Percentiles rank a stretch among this genome's conserved stretches.
Conservation (phyloP, 2,797 vertebrate species). For the Typhlichthys eigenmanni region DNA sequence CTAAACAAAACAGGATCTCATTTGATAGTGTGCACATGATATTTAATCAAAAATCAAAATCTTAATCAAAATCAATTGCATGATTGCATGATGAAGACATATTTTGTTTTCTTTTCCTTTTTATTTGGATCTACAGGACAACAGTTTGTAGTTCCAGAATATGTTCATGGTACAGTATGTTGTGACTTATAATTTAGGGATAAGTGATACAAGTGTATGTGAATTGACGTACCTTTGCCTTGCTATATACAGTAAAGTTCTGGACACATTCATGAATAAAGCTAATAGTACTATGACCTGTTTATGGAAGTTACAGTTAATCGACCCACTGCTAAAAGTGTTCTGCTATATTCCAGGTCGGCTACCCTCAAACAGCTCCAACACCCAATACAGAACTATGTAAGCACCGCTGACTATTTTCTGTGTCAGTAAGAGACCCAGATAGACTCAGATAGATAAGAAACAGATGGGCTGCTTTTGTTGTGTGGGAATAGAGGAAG, state of each 20-base stretch:
- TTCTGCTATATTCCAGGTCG: constrained; percentile 31
- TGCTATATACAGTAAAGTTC: constrained; percentile 3
- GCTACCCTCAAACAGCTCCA: constrained; percentile 27
- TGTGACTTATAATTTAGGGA: no score
- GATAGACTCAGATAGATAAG: constrained; percentile 54
- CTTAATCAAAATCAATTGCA: no score
- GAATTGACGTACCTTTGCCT: constrained; percentile 28
- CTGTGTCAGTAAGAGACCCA: constrained; percentile 52
- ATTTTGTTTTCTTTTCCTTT: constrained; percentile 5
- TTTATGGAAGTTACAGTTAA: constrained; percentile 35
- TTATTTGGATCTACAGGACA: background rate
- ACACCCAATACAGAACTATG: constrained; percentile 41
- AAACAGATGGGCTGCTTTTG: constrained; percentile 66
- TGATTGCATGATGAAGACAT: background rate
- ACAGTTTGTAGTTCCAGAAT: background rate
- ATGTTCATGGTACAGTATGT: no score
- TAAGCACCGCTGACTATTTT: constrained; percentile 45
- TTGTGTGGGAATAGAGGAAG: constrained; percentile 23
- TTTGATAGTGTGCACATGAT: background rate
- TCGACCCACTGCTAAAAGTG: constrained; percentile 27
- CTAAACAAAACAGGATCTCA: background rate
- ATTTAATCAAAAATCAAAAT: constrained; percentile 1
- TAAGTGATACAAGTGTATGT: no score
- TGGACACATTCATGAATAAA: background rate
- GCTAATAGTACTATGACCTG: background rate